Evolutionary conservation across 2,888 invertebrate genomes (phyloP), one percentile per base, ranked within the genome.

Genomic region (Gerris lacustris): DNA sequence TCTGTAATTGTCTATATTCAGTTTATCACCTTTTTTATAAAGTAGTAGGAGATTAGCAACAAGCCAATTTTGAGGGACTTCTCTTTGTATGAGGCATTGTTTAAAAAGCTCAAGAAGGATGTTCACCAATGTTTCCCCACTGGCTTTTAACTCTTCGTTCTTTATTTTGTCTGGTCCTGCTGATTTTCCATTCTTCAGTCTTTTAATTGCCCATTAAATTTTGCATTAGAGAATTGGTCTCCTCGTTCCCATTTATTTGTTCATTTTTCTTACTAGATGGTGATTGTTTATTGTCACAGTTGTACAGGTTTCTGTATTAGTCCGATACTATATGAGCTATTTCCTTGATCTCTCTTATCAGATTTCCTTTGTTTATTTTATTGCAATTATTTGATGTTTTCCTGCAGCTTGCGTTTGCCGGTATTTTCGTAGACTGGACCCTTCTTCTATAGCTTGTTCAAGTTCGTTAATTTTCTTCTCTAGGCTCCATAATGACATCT

Each of bases 1-100:
- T 17, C 67, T 31, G 45, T 67, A 67, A n/a, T 67, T 67, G 6
- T 67, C 45, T 44, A 67, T 67, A 44, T 67, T 45, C 44, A n/a
- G n/a, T n/a, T n/a, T n/a, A n/a, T n/a, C n/a, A n/a, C n/a, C n/a
- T n/a, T n/a, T n/a, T n/a, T n/a, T n/a, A n/a, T n/a, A n/a, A n/a
- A n/a, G n/a, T n/a, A n/a, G n/a, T n/a, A n/a, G n/a, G n/a, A n/a
- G n/a, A n/a, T n/a, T n/a, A n/a, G n/a, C n/a, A n/a, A n/a, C n/a
- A n/a, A n/a, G n/a, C n/a, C n/a, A n/a, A n/a, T n/a, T n/a, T n/a
- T n/a, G n/a, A n/a, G n/a, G n/a, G n/a, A n/a, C n/a, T n/a, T n/a
- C n/a, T n/a, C n/a, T n/a, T n/a, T n/a, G n/a, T n/a, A n/a, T n/a
- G n/a, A n/a, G n/a, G n/a, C n/a, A n/a, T n/a, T n/a, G n/a, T 7